Base-by-base conservation (phyloP, 2,888 invertebrate species). In the Cantharis nigra region DNA sequence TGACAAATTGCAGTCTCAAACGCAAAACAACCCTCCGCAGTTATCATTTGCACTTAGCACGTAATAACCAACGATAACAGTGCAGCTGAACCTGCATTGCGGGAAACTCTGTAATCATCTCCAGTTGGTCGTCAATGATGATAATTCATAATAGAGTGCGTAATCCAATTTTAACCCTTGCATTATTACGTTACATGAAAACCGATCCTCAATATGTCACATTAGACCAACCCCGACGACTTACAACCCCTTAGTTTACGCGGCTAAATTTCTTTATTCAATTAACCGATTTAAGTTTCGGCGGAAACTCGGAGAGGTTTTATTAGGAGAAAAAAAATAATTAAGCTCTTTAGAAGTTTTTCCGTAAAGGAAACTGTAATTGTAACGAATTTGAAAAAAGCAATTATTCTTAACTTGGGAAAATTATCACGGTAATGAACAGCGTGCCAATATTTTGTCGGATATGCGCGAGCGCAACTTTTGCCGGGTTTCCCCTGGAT, bases 401-500 rank as follows among this genome's bases (percentile, higher is more conserved):
- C 83, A 83, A 83, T 83, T 83, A 83, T 81, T 82, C 82, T 82
- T 82, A 82, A 84, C 83, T 83, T 80, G 73, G 73, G 78, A 80
- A 83, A 84, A 83, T 84, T 83, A 84, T 83, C 83, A 76, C 80
- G 69, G 79, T 82, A 83, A 83, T 81, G 83, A 83, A 84, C 83
- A 83, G 80, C 82, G 82, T 83, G 84, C 81, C 82, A 81, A 83
- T 82, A 80, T 80, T 80, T 69, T 71, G 74, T 65, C 49, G 64
- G 26, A 69, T 80, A 70, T 84, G 84, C 85, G 84, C 84, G 70
- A 79, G 85, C 84, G 84, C 84, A 80, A 83, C 81, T 83, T 82
- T 80, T 83, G 82, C 84, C 83, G 83, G 84, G 84, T 80, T 82
- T 83, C 83, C 84, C 79, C 85, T 82, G 84, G 84, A 84, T 83